These are phyloP conservation scores for Microctenopoma lineatum DNA, from an alignment of 2,797 vertebrate genomes.

Conservation along the genomic window DNA sequence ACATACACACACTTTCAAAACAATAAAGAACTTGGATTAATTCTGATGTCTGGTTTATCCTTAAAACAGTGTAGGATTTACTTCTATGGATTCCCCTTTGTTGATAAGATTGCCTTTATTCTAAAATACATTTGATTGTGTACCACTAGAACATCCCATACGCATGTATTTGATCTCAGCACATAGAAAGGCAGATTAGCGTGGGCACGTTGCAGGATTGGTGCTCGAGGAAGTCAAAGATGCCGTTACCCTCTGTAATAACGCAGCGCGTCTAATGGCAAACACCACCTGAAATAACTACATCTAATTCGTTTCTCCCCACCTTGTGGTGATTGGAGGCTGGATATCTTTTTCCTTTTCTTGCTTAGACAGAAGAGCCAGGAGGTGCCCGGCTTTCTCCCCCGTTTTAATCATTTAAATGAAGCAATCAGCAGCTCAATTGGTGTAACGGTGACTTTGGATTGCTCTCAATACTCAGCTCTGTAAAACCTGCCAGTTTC, in stretches of 20 bases:
- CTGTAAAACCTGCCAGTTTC: constrained; percentile 58
- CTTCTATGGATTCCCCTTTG: constrained; percentile 23
- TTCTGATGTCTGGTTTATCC: constrained; percentile 61
- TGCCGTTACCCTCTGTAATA: constrained; percentile 9
- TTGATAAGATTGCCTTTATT: constrained; percentile 40
- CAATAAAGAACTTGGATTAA: constrained; percentile 54
- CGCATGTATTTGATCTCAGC: constrained; percentile 20
- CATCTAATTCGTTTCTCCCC: constrained; percentile 30
- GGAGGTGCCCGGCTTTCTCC: constrained; percentile 47
- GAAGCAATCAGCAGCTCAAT: constrained; percentile 69
- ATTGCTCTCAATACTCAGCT: constrained; percentile 46
- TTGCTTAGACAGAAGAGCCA: constrained; percentile 22
- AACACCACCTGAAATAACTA: constrained; percentile 29
- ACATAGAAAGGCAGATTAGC: constrained; percentile 28
- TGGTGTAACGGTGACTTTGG: constrained; percentile 74
- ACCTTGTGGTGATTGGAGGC: constrained; percentile 15
- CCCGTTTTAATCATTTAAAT: constrained; percentile 72
- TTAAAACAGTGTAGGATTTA: constrained; percentile 48
- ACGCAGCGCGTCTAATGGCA: constrained; percentile 24
- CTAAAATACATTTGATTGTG: constrained; percentile 26
- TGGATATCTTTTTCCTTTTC: constrained; percentile 10
- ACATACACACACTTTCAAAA: constrained; percentile 33
- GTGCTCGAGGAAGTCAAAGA: constrained; percentile 13
- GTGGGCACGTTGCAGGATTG: constrained; percentile 18
- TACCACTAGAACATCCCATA: constrained; percentile 16